A percentile compares a stretch with the other conserved stretches of the same genome.
phyloP scores from a whole-genome alignment of 2,797 vertebrate genomes.

The Spinus pinus region DNA sequence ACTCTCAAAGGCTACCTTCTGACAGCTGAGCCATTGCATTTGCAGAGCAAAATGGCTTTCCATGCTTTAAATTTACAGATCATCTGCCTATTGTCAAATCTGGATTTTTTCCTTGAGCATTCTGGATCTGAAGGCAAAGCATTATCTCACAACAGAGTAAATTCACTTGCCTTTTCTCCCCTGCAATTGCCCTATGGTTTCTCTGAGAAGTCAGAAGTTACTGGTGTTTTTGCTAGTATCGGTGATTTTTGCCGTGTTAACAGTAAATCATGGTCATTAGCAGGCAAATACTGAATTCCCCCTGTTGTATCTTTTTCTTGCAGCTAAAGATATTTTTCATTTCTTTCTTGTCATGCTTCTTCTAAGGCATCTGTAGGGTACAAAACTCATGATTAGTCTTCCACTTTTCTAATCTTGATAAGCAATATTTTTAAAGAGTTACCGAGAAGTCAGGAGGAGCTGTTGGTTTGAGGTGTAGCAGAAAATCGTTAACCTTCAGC shows the following conservation, averaged over 20 bases:
- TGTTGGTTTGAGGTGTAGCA: slow-evolving; percentile 18
- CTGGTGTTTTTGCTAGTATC: neutral
- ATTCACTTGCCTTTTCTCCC: neutral
- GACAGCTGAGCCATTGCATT: neutral
- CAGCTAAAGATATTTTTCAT: neutral
- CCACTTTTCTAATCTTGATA: neutral
- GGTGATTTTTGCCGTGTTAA: neutral
- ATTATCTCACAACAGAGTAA: neutral
- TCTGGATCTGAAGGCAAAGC: neutral
- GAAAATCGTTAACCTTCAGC: slow-evolving; percentile 10
- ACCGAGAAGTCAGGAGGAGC: neutral
- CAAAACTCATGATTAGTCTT: neutral
- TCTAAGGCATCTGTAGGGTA: neutral
- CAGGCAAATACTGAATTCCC: neutral
- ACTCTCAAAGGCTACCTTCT: neutral
- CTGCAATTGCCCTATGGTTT: neutral
- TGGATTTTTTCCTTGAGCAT: neutral
- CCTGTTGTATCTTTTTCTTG: neutral
- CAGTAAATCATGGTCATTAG: neutral
- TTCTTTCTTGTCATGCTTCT: neutral
- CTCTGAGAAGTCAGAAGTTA: neutral
- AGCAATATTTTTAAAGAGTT: neutral
- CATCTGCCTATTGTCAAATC: neutral
- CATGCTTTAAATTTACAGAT: neutral
- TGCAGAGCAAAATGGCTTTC: neutral